A percentile compares a stretch with the other conserved stretches of the same genome.
Conservation (phyloP, 2,113 vertebrate genomes). For the Solenodon paradoxus region DNA sequence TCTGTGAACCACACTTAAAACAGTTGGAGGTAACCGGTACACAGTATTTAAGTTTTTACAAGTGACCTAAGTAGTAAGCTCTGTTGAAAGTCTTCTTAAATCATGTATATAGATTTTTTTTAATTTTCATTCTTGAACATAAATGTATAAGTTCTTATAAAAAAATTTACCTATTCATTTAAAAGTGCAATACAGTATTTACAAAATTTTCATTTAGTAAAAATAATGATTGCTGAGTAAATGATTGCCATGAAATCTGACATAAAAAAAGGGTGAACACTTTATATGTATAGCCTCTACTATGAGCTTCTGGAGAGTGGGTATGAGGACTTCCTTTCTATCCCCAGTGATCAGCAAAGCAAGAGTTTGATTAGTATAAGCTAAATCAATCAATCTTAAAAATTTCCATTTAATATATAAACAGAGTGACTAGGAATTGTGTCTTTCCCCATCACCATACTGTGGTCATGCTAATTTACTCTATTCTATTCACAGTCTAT, state of each 20-base stretch:
- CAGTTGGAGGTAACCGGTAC: not conserved
- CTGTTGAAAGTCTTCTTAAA: not conserved
- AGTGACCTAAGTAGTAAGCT: not conserved
- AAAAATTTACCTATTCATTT: conserved; percentile 31
- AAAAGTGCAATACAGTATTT: not conserved
- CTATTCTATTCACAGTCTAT: not conserved
- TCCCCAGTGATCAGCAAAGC: not conserved
- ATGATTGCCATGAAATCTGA: not conserved
- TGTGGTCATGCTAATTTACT: not conserved
- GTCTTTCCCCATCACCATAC: not conserved
- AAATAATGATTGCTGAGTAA: not conserved
- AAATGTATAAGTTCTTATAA: not conserved
- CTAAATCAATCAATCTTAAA: not conserved
- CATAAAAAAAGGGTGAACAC: not conserved
- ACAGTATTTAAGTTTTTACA: not conserved
- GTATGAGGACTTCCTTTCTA: not conserved
- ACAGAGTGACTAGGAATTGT: not conserved
- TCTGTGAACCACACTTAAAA: not conserved
- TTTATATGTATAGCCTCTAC: not conserved
- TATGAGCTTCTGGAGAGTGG: not conserved
- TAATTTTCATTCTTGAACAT: not conserved
- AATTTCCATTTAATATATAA: not conserved
- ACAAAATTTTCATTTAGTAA: conserved; percentile 6
- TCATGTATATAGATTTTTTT: too few species aligned
- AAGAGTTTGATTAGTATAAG: not conserved